Evolutionary conservation across 2,797 vertebrate species (phyloP).

Genomic region (Scolopax rusticola): DNA sequence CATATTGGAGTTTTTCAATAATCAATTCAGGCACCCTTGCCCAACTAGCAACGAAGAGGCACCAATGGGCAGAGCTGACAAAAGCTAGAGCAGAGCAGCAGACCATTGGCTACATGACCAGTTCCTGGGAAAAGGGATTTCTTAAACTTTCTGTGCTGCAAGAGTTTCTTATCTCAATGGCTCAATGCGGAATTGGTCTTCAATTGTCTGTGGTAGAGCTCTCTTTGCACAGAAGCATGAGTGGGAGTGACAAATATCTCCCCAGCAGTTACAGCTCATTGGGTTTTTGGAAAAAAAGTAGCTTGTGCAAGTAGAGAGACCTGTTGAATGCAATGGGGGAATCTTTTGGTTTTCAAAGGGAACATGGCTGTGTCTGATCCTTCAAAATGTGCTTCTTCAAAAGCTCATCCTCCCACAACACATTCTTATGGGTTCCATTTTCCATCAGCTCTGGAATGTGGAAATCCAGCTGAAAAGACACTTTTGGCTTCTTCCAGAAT

Average conservation of each 20-base stretch:
- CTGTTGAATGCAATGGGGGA: not conserved
- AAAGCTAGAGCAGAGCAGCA: not conserved
- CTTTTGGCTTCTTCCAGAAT: not conserved
- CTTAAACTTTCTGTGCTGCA: not conserved
- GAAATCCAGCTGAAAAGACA: not conserved
- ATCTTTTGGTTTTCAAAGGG: not conserved
- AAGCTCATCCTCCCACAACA: not conserved
- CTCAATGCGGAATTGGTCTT: not conserved
- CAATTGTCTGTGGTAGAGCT: conserved; percentile 5
- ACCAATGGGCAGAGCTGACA: not conserved
- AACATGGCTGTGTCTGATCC: not conserved
- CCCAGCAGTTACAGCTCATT: not conserved
- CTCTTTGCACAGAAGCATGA: not conserved
- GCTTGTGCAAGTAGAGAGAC: not conserved
- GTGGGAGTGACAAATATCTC: not conserved
- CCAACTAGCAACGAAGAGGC: not conserved
- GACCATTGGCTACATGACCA: not conserved
- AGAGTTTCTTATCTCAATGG: not conserved
- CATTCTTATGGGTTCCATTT: not conserved
- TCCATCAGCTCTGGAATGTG: not conserved
- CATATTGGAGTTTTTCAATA: not conserved
- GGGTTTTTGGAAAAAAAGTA: not conserved
- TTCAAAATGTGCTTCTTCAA: not conserved
- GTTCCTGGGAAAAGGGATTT: not conserved
- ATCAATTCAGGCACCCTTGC: not conserved